phyloP scores from a whole-genome alignment of 2,113 vertebrate genomes.

The Cisticola juncidis region DNA sequence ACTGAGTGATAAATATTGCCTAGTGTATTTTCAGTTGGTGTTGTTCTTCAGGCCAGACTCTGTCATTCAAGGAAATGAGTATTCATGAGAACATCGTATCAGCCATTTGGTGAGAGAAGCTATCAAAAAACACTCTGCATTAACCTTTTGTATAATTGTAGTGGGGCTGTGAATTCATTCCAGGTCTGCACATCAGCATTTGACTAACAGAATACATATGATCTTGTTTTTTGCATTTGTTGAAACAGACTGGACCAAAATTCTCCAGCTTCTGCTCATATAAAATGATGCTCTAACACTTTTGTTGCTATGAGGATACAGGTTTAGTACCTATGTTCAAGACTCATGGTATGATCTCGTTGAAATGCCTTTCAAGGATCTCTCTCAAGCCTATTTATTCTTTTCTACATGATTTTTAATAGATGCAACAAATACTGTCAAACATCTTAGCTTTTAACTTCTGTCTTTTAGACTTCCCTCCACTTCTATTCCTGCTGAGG shows the following conservation, averaged over 20 bases:
- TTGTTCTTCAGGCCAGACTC: not conserved
- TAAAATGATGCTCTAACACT: not conserved
- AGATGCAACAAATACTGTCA: not conserved
- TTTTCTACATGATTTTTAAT: not conserved
- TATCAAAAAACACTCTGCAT: not conserved
- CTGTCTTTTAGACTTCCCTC: not conserved
- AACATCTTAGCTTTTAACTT: not conserved
- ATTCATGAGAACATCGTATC: not conserved
- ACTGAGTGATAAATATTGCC: not conserved
- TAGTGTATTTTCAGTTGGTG: not conserved
- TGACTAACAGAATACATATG: too few species aligned
- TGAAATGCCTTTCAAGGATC: not conserved
- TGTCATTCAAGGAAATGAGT: not conserved
- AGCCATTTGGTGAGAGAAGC: not conserved
- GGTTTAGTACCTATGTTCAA: not conserved
- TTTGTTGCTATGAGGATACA: not conserved
- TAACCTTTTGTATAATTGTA: not conserved
- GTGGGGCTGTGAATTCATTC: not conserved
- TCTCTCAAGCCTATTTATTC: not conserved
- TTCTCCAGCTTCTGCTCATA: not conserved
- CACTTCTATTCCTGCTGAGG: not conserved
- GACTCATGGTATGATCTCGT: rapidly evolving
- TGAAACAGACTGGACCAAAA: not conserved
- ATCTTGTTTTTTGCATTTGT: not conserved
- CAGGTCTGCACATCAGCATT: not conserved